Evolutionary conservation across 2,888 invertebrate genomes (phyloP), one percentile per base, ranked within the genome.

Genomic region (Trachelus troglodyta): DNA sequence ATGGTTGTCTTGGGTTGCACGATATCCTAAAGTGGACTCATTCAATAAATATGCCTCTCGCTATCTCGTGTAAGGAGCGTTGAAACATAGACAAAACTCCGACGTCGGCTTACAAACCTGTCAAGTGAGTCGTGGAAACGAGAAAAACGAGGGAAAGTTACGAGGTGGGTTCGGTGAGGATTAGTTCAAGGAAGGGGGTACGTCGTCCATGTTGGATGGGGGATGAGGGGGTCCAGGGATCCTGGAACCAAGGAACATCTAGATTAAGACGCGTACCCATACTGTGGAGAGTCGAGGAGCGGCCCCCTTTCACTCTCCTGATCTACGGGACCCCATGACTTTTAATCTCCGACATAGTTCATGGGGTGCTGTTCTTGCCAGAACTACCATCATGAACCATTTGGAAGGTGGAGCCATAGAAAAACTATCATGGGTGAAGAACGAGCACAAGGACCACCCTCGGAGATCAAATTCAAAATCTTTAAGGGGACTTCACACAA

Each of bases 401-500:
- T 75, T 79, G 71, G 84, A 81, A 84, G 86, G 87, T 85, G 86
- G 87, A 87, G 85, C 83, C 79, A 79, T 56, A 34, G 79, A 82
- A 31, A 34, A 71, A 31, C 71, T 23, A 71, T 71, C 73, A 35
- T 34, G 75, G 75, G 73, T 78, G 78, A 78, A 34, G 81, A 82
- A 82, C 82, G 80, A 76, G 82, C 83, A 82, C 89, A 85, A 85
- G 84, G 90, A 91, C 91, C 90, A 90, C 90, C 90, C 89, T 84
- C 88, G 87, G 87, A 84, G 90, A 88, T 87, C 86, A 85, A 87
- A 76, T 86, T 85, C 79, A 83, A 40, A 75, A 82, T 85, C 85
- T 87, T 88, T 86, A 87, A 88, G 85, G 85, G 87, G 87, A 87
- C 87, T 89, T 89, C 88, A 89, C 87, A 89, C 87, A 88, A 89